Base-by-base conservation (phyloP, 2,888 invertebrate genomes). In the Lasioglossum figueresi region DNA sequence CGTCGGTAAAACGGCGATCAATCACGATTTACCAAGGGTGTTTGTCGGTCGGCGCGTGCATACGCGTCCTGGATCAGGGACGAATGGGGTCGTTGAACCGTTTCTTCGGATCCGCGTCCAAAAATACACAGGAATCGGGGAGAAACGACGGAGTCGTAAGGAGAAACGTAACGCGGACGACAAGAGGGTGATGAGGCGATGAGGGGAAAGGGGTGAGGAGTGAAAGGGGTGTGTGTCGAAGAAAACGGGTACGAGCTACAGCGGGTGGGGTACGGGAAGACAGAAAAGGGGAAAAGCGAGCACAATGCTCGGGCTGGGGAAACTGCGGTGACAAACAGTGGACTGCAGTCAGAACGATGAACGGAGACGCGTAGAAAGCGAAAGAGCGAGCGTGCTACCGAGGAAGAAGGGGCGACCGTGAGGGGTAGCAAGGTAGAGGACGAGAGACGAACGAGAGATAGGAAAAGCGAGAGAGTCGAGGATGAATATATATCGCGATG, bases 81-180 rank as follows among this genome's bases (percentile, higher is more conserved):
- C 86, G 80, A 82, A 83, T 23, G 73, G 66, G 91, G 88, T 91
- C 91, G 89, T 91, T 90, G 91, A 91, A 91, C 91, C 88, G 83
- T 87, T 91, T 85, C 83, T 85, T 80, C 83, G 59, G 43, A 73
- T 82, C 83, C 63, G 74, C 66, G 82, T 87, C 91, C 91, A 90
- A 89, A 91, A 91, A 91, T 91, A 91, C 89, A 80, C 78, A 79
- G 73, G 19, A 83, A 84, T 84, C 81, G 87, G 82, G 73, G 82
- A 72, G 79, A 63, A 79, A 78, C 74, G 82, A 78, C 81, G 73
- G 77, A 81, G 34, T 80, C 83, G 76, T 82, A 91, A 88, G 85
- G 81, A 82, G 88, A 76, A 89, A 79, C 80, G 88, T 77, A 86
- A 85, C 88, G 91, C 90, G 75, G 84, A 84, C 82, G 83, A 81